Conservation (phyloP, 2,888 invertebrate species). For the Drosophila monieri region DNA sequence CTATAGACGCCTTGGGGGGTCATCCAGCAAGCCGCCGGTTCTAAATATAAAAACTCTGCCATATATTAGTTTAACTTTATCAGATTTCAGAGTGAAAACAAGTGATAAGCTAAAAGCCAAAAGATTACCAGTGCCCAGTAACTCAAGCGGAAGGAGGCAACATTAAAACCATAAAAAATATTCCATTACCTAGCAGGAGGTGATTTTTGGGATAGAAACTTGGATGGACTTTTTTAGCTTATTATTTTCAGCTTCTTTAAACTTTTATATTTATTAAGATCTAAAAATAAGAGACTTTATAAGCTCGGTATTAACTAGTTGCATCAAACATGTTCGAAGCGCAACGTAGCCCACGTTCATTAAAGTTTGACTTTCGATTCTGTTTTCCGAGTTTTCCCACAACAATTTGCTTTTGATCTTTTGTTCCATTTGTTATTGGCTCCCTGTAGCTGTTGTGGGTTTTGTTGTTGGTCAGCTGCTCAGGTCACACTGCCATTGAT, state of each 20-base stretch:
- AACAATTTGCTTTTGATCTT: constrained; percentile 50
- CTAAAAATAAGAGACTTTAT: background rate
- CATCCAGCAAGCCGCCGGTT: constrained; percentile 24
- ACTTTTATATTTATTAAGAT: background rate
- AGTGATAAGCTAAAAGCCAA: constrained; percentile 34
- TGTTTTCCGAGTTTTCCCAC: constrained; percentile 35
- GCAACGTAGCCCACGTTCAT: constrained; percentile 32
- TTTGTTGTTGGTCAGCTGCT: constrained; percentile 44
- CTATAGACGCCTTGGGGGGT: constrained; percentile 22
- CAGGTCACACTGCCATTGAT: constrained; percentile 19
- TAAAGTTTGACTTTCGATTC: constrained; percentile 35
- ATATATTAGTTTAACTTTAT: constrained; percentile 41
- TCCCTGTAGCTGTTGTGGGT: constrained; percentile 31
- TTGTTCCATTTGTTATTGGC: constrained; percentile 18
- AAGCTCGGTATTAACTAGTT: constrained; percentile 45
- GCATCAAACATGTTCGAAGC: constrained; percentile 45
- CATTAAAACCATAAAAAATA: constrained; percentile 22
- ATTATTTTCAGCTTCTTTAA: background rate
- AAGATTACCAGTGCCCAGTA: constrained; percentile 25
- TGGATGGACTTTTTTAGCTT: background rate
- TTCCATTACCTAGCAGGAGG: constrained; percentile 12
- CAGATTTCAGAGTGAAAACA: constrained; percentile 38
- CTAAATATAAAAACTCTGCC: constrained; percentile 25
- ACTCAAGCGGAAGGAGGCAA: constrained; percentile 6
- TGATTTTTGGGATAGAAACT: constrained; percentile 13